Evolutionary conservation across 2,797 vertebrate genomes (phyloP), one percentile per base, ranked within the genome.

Genomic region (Periparus ater): DNA sequence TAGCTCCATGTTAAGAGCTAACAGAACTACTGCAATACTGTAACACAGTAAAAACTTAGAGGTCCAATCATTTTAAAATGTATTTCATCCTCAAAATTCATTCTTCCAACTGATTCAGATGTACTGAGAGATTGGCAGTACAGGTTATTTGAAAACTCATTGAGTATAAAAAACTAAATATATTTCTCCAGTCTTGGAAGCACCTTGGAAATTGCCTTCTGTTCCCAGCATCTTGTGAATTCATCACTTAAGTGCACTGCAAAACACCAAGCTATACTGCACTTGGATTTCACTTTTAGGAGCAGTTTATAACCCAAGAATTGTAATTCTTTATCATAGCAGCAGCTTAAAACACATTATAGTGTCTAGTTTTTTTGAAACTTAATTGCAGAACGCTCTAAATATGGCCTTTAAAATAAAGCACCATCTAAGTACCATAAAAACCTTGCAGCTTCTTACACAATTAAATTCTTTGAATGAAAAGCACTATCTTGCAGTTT

Each of bases 391-490:
- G 47, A 62, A 63, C 2, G 1, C 7, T 65, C n/a, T 84, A 93
- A 81, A 84, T 53, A 61, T 6, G 25, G 51, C 21, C 48, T 81
- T 91, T 79, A 94, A 93, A 93, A 84, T 78, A 91, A 84, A 91
- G 70, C 19, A 51, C 26, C 67, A 76, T 81, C 11, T n/a, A 84
- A 86, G 36, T 44, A 29, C 62, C 60, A 88, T 73, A 84, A 91
- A 92, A 95, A 70, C 18, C 48, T 91, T 79, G 48, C 34, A 73
- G 45, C 63, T 87, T 85, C 60, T 81, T 92, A 19, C 62, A 89
- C 65, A 88, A 82, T 87, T 71, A 77, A 78, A 76, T 54, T 79
- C 76, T 19, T 61, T 79, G 82, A 78, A 38, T 51, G 15, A 94
- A 80, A 77, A 88, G 16, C 22, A 47, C 20, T 54, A 11, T 50